Evolutionary conservation across 2,797 vertebrate species (phyloP).

Genomic region (Phalloptychus januarius): DNA sequence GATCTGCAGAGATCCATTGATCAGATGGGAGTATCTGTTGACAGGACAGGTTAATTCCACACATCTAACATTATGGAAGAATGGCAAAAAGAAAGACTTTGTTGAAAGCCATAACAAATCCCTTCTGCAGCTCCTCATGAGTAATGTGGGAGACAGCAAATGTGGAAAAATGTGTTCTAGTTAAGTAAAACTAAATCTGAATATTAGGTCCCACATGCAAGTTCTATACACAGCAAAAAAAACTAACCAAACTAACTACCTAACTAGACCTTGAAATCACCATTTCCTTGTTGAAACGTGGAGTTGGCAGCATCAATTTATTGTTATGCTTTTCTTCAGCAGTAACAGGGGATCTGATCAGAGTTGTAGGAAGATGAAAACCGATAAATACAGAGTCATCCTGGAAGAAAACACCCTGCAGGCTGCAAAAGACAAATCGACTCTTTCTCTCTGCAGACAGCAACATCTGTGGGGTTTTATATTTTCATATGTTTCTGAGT

Average conservation of each 20-base stretch:
- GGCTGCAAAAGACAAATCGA: conserved; percentile 3
- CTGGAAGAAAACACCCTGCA: neutral
- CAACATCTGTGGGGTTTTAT: neutral
- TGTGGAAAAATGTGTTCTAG: no score
- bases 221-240: neutral
- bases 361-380: neutral
- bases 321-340: neutral
- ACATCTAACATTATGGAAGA: neutral
- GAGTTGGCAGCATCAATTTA: neutral
- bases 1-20: neutral
- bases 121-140: neutral
- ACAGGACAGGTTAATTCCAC: neutral
- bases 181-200: neutral
- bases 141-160: neutral
- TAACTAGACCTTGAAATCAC: neutral
- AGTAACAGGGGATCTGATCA: neutral
- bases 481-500: conserved; percentile 2
- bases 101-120: neutral
- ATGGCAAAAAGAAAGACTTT: neutral
- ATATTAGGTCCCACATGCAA: neutral
- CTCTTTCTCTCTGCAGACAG: neutral
- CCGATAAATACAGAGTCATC: neutral
- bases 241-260: neutral
- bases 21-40: neutral
- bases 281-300: neutral